Percentiles rank a stretch among this genome's conserved stretches.
Evolutionary conservation across 2,113 vertebrate species (phyloP).

Genomic region (Rostratula benghalensis): DNA sequence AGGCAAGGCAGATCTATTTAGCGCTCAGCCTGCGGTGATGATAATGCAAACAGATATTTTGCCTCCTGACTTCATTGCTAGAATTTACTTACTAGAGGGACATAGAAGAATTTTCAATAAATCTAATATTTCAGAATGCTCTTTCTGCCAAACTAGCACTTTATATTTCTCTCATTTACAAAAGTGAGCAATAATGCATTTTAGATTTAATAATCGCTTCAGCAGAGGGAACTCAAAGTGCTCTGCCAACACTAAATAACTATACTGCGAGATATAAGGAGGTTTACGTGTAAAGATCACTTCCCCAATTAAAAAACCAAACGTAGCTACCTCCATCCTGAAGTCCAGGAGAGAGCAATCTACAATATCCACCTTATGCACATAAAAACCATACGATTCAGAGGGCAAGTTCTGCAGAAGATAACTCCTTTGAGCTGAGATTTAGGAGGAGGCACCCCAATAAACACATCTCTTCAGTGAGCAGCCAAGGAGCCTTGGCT

Average conservation of each 20-base stretch:
- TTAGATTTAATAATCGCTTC: not conserved
- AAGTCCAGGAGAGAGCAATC: not conserved
- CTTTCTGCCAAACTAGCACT: slow-evolving; percentile 41
- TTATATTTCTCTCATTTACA: not conserved
- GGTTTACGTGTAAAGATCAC: not conserved
- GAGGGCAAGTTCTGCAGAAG: not conserved
- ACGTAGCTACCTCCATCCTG: not conserved
- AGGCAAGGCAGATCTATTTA: not conserved
- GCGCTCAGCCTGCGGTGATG: not conserved
- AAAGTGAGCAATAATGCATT: not conserved
- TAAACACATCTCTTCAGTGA: not conserved
- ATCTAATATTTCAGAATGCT: slow-evolving; percentile 15
- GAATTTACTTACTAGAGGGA: not conserved
- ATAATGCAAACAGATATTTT: not conserved
- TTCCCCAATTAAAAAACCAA: not conserved
- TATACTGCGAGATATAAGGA: not conserved
- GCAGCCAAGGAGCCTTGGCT: not conserved
- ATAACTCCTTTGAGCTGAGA: not conserved
- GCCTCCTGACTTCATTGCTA: not conserved
- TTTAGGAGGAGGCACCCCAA: not conserved
- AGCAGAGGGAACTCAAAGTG: not conserved
- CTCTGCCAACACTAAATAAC: not conserved
- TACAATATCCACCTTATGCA: not conserved
- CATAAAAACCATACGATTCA: not conserved
- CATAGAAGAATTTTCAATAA: not conserved